Evolutionary conservation across 2,888 invertebrate genomes (phyloP).

Genomic region (Zygogramma bicolorata): DNA sequence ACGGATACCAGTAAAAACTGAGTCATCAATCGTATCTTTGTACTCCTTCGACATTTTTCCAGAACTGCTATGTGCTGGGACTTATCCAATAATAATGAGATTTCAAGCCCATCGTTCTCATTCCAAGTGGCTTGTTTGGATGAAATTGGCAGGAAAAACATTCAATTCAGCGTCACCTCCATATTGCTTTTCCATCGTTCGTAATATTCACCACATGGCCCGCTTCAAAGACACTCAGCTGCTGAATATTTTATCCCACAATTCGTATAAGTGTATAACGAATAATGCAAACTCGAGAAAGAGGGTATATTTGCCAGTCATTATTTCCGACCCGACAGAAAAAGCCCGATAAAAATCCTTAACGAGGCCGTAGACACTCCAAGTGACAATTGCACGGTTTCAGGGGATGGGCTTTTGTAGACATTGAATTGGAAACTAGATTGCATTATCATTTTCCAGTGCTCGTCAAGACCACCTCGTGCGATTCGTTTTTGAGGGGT

Average conservation of each 20-base stretch:
- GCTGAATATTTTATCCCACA: constrained; percentile 2
- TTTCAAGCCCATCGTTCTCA: no score
- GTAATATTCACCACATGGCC: not conserved
- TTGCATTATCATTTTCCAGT: constrained; percentile 15
- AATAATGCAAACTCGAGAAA: not conserved
- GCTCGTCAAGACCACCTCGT: constrained; percentile 14
- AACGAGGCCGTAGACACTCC: constrained; percentile 16
- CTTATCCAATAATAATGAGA: no score
- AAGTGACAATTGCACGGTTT: constrained; percentile 25
- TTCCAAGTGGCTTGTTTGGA: not conserved
- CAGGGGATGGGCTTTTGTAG: constrained; percentile 21
- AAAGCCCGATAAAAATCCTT: constrained; percentile 21
- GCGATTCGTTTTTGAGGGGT: constrained; percentile 10
- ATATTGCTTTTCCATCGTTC: not conserved
- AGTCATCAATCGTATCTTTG: no score
- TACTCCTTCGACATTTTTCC: no score
- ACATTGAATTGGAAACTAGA: constrained; percentile 23
- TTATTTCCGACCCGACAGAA: constrained; percentile 2
- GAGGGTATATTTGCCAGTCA: constrained; percentile 12
- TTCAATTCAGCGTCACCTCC: not conserved
- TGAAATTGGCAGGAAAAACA: not conserved
- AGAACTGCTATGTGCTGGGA: no score
- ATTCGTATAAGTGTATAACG: constrained; percentile 9
- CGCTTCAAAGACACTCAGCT: not conserved
- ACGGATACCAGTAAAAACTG: no score